Percentiles rank a stretch among this genome's conserved stretches.
Conservation (phyloP, 2,797 vertebrate species). For the Cryptoblepharus egeriae region DNA sequence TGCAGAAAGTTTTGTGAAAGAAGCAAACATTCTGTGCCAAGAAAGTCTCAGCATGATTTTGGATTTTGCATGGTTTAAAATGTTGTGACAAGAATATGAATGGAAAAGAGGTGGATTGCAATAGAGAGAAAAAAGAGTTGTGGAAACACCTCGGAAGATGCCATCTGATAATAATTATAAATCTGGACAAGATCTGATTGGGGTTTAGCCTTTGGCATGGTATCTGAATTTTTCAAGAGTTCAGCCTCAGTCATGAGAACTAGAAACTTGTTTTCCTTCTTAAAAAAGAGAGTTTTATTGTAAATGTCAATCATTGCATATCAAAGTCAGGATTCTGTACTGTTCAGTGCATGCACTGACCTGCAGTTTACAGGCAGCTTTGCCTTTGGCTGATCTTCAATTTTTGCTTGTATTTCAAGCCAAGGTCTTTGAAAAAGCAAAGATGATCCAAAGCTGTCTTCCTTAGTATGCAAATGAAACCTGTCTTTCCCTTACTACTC, state of each 20-base stretch:
- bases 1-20: not conserved
- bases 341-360: not conserved
- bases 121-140: not conserved
- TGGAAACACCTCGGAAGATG: not conserved
- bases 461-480: not conserved
- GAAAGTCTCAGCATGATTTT: not conserved
- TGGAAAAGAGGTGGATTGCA: not conserved
- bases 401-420: not conserved
- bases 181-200: not conserved
- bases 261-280: not conserved
- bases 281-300: not conserved
- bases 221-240: not conserved
- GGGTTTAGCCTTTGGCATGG: too few relatives aligned
- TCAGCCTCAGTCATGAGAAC: not conserved
- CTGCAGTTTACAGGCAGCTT: not conserved
- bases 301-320: not conserved
- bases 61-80: not conserved
- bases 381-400: not conserved
- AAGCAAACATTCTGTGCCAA: not conserved
- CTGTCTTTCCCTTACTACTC: not conserved
- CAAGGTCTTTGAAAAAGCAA: not conserved
- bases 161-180: not conserved
- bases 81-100: not conserved
- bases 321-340: not conserved
- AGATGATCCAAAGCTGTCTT: accelerated